These are phyloP conservation scores for Pycnomerus fuliginosus DNA, from an alignment of 2,888 invertebrate genomes.

Conservation along the genomic window DNA sequence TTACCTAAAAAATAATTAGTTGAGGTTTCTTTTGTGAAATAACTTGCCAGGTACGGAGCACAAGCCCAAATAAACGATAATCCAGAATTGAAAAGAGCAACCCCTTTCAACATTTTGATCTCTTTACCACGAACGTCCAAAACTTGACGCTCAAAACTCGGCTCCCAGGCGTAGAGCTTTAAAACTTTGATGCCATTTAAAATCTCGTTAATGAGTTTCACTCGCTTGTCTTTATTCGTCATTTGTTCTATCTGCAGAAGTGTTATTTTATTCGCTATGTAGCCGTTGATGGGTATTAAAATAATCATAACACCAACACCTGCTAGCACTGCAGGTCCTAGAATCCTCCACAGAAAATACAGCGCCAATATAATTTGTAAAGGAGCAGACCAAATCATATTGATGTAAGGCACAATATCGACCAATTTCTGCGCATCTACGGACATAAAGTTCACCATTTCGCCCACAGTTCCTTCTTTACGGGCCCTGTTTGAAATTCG, in stretches of 20 bases:
- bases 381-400: slow-evolving; percentile 90
- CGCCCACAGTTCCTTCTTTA: slow-evolving; percentile 84
- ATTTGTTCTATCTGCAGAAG: slow-evolving; percentile 83
- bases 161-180: slow-evolving; percentile 65
- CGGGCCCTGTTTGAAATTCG: slow-evolving; percentile 76
- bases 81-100: slow-evolving; percentile 86
- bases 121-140: slow-evolving; percentile 85
- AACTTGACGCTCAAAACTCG: slow-evolving; percentile 81
- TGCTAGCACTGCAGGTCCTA: slow-evolving; percentile 86
- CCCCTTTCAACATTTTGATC: slow-evolving; percentile 80
- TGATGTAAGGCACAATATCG: slow-evolving; percentile 80
- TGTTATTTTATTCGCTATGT: slow-evolving; percentile 80
- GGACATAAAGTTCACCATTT: slow-evolving; percentile 91
- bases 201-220: slow-evolving; percentile 89
- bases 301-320: slow-evolving; percentile 94
- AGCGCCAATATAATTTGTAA: slow-evolving; percentile 83
- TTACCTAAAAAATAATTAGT: slow-evolving; percentile 2
- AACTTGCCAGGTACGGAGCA: slow-evolving; percentile 86
- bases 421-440: slow-evolving; percentile 89
- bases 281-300: slow-evolving; percentile 85
- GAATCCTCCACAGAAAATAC: slow-evolving; percentile 80
- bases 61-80: slow-evolving; percentile 95
- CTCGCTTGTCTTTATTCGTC: slow-evolving; percentile 91
- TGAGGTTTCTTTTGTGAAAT: background rate
- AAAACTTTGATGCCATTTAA: slow-evolving; percentile 61